A percentile compares a stretch with the other conserved stretches of the same genome.
Conservation (phyloP, 2,888 invertebrate species). For the Caprella mutica region DNA sequence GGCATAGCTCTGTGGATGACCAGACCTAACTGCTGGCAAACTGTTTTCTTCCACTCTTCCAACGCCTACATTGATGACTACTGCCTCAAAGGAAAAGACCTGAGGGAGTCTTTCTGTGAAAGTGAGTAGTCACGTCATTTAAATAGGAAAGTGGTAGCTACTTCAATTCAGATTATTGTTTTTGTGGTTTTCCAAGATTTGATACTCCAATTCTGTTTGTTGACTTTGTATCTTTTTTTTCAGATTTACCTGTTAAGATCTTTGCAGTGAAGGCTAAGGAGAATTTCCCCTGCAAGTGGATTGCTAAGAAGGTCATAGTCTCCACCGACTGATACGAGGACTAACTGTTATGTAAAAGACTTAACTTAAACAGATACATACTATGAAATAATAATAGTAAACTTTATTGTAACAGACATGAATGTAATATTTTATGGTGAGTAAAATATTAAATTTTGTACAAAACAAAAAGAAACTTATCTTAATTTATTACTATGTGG, state of each 20-base stretch:
- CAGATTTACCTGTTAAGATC: constrained; percentile 25
- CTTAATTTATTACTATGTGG: too few species aligned
- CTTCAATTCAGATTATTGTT: not conserved
- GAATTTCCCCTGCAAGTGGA: constrained; percentile 30
- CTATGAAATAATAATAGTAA: too few species aligned
- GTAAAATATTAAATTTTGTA: too few species aligned
- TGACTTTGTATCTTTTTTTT: not conserved
- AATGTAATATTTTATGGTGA: too few species aligned
- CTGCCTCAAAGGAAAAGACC: constrained; percentile 20
- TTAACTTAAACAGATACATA: too few species aligned
- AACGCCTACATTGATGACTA: constrained; percentile 18
- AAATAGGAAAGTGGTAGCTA: not conserved
- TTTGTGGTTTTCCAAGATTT: not conserved
- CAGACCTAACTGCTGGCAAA: constrained; percentile 28
- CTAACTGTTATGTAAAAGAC: too few species aligned
- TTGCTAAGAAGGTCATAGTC: constrained; percentile 20
- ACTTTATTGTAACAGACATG: too few species aligned
- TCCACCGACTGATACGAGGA: too few species aligned
- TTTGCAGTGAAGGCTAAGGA: constrained; percentile 21
- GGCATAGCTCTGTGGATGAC: constrained; percentile 32
- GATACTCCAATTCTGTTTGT: not conserved
- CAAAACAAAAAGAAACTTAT: too few species aligned
- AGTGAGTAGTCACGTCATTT: constrained; percentile 13
- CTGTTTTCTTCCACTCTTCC: constrained; percentile 30
- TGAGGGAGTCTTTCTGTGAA: constrained; percentile 25